A percentile compares a stretch with the other conserved stretches of the same genome.
Evolutionary conservation across 64 coral and sea anemone genomes (phyloP).

Genomic region (Montipora capricornis): DNA sequence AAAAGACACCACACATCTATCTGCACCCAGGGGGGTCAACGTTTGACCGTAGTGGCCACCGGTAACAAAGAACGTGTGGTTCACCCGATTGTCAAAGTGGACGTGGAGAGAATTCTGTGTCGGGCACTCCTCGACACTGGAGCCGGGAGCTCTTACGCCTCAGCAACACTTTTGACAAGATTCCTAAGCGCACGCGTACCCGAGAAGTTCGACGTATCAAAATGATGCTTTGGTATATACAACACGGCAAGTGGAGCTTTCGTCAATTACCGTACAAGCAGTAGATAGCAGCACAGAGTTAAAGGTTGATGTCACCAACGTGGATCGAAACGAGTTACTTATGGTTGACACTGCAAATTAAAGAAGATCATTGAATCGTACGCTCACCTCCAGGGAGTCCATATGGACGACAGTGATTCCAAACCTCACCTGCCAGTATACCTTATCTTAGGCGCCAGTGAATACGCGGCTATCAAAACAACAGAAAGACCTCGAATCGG

Average conservation of each 20-base stretch:
- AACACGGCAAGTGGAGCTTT: conserved; percentile 19
- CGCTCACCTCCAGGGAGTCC: background rate
- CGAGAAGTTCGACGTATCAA: conserved; percentile 20
- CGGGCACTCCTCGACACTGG: background rate
- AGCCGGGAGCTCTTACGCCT: conserved; percentile 34
- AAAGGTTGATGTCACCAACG: no score
- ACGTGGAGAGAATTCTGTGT: no score
- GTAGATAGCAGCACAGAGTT: background rate
- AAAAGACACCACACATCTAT: no score
- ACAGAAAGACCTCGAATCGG: background rate
- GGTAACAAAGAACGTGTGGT: no score
- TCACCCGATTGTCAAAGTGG: no score
- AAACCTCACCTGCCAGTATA: no score
- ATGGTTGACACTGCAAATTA: background rate
- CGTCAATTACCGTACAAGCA: background rate
- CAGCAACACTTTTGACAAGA: background rate
- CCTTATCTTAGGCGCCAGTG: background rate
- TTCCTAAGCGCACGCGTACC: background rate
- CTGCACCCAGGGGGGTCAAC: no score
- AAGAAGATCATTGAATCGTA: background rate
- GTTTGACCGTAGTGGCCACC: no score
- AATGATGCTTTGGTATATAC: conserved; percentile 28
- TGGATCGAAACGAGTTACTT: background rate
- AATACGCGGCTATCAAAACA: background rate
- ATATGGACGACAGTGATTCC: background rate